These are phyloP conservation scores for Dendroctonus valens DNA, from an alignment of 1,140 invertebrate genomes.

Conservation along the genomic window DNA sequence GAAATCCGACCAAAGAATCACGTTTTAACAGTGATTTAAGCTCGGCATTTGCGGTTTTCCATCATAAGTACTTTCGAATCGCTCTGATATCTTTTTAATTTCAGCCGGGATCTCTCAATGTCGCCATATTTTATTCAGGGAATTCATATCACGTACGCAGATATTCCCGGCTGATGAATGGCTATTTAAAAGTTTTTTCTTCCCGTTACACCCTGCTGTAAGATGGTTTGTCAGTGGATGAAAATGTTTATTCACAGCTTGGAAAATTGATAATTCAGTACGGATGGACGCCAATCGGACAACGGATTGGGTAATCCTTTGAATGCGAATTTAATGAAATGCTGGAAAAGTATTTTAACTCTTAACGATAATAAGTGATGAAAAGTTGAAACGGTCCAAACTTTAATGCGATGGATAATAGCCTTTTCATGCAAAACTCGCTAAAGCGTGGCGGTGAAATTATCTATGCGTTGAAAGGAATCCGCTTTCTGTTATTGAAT, in stretches of 20 bases:
- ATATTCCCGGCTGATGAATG: slow-evolving; percentile 9
- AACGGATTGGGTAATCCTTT: too few species aligned
- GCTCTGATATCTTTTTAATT: slow-evolving; percentile 27
- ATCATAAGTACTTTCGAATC: slow-evolving; percentile 25
- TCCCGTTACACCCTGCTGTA: background rate
- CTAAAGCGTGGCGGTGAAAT: background rate
- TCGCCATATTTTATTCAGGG: slow-evolving; percentile 18
- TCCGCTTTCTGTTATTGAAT: background rate
- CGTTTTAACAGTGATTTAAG: slow-evolving; percentile 13
- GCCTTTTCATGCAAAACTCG: background rate
- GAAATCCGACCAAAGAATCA: background rate
- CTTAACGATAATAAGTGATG: background rate
- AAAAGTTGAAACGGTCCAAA: background rate
- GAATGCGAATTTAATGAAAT: too few species aligned
- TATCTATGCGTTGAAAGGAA: too few species aligned
- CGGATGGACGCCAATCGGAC: too few species aligned
- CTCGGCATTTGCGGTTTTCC: slow-evolving; percentile 4
- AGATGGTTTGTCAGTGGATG: too few species aligned
- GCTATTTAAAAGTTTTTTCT: slow-evolving; percentile 14
- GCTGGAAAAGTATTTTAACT: background rate
- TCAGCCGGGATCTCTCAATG: slow-evolving; percentile 8
- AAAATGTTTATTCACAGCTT: too few species aligned
- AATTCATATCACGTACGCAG: slow-evolving; percentile 13
- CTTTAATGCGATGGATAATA: slow-evolving; percentile 2
- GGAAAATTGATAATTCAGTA: too few species aligned